Evolutionary conservation across 2,113 vertebrate genomes (phyloP), one percentile per base, ranked within the genome.

Genomic region (Mastomys natalensis): DNA sequence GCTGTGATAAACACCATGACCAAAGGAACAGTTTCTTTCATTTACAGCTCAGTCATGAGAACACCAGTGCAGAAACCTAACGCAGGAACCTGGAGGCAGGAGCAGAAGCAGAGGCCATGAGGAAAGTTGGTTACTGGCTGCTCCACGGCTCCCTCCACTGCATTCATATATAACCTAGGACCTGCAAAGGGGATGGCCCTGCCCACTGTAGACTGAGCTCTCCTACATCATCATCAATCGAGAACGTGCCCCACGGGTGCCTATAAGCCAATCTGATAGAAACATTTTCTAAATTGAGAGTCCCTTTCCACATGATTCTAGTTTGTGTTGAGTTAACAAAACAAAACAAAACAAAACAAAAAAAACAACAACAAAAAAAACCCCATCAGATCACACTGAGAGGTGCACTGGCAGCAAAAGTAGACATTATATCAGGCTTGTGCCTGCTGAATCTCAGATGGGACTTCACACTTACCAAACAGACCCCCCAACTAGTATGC

Each of bases 401-500:
- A 95, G 24, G 22, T 11, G 6, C 29, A n/a, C 7, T 68, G 34
- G 51, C n/a, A 74, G 7, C 7, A 40, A 48, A 89, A 94, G 66
- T 43, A 40, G 29, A 81, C 86, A 21, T 86, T 45, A 85, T 64
- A 78, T 76, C 9, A 40, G 68, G 60, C 55, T 86, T 7, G 16
- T 17, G 74, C 3, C 34, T 77, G 89, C 73, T 70, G 68, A 26
- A 34, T 51, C 89, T 95, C 78, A 92, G 24, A 82, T 87, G 16
- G n/a, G 22, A 66, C 26, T 62, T 82, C 45, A 77, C 84, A 51
- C 53, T 87, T 64, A 66, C 68, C 77, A 92, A 92, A 73, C 22
- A 92, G 87, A 93, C 81, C 40, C 91, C 88, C 68, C 89, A 73
- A 84, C 53, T 77, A 87, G 45, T 78, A 78, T 60, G 7, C 24